A percentile compares a stretch with the other conserved stretches of the same genome.
Conservation (phyloP, 2,113 vertebrate species). For the Capra hircus region DNA sequence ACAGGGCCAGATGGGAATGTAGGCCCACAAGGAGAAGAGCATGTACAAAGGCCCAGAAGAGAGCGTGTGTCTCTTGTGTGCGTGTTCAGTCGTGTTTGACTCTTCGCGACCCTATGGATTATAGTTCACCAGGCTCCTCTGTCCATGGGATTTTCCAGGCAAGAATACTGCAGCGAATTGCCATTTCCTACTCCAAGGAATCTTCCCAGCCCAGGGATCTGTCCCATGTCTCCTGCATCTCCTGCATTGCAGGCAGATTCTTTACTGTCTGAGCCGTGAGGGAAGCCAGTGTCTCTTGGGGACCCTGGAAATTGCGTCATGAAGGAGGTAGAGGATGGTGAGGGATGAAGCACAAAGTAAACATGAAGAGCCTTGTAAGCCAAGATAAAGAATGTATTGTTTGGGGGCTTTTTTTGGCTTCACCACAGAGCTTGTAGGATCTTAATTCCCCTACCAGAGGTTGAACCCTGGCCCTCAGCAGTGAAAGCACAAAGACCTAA, state of each 20-base stretch:
- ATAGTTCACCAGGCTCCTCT: not conserved
- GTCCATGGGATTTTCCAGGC: not conserved
- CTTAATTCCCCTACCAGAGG: not conserved
- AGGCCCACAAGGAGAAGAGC: not conserved
- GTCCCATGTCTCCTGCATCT: not conserved
- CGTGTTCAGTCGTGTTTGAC: not conserved
- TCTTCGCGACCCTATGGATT: not conserved
- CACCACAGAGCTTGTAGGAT: not conserved
- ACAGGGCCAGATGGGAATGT: not conserved
- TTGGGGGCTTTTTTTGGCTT: fast-evolving
- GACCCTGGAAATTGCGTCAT: not conserved
- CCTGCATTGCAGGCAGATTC: not conserved
- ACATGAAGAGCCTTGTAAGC: not conserved
- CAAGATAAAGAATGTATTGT: not conserved
- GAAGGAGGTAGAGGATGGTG: not conserved
- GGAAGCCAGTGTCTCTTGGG: not conserved
- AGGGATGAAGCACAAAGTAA: not conserved
- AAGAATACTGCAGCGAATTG: not conserved
- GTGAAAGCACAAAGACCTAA: not conserved
- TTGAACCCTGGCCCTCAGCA: not conserved
- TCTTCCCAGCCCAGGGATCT: not conserved
- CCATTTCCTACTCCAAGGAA: not conserved
- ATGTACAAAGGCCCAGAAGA: not conserved
- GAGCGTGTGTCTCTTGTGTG: not conserved
- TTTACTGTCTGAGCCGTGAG: not conserved